Conservation (phyloP, 2,888 invertebrate species). For the Drosophila imparisetae region DNA sequence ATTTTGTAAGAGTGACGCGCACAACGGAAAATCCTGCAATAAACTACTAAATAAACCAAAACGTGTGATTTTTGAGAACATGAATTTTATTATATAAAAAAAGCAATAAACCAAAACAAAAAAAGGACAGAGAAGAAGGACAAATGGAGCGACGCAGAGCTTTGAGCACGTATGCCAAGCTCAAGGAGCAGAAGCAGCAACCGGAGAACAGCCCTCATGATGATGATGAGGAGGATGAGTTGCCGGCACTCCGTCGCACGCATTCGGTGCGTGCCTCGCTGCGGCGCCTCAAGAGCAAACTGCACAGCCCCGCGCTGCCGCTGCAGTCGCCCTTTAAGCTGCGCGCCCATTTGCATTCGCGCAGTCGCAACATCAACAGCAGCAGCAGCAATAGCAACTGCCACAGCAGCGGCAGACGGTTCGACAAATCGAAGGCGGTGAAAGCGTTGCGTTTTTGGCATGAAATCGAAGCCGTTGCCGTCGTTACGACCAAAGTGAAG, state of each 20-base stretch:
- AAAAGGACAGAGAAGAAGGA: conserved; percentile 14
- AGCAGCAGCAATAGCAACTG: conserved; percentile 16
- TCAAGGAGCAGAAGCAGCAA: conserved; percentile 54
- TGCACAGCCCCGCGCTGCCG: conserved; percentile 73
- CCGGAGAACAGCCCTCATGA: conserved; percentile 12
- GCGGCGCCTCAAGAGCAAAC: conserved; percentile 88
- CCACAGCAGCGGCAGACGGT: conserved; percentile 24
- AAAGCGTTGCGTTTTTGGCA: conserved; percentile 64
- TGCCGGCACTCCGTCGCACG: conserved; percentile 86
- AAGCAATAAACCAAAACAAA: conserved; percentile 8
- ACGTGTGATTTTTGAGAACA: neutral
- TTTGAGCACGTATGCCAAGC: conserved; percentile 71
- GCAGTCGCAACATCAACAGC: conserved; percentile 45
- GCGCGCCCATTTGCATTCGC: conserved; percentile 67
- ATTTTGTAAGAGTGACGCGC: conserved; percentile 55
- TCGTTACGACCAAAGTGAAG: conserved; percentile 55
- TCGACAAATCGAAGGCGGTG: conserved; percentile 57
- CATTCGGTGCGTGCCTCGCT: conserved; percentile 90
- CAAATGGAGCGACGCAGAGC: conserved; percentile 80
- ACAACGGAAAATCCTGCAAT: conserved; percentile 53
- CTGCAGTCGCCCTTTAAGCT: conserved; percentile 83
- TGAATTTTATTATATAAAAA: conserved; percentile 1
- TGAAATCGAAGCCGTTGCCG: conserved; percentile 68
- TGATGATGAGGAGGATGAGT: conserved; percentile 25
- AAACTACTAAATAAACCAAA: conserved; percentile 19